phyloP scores from a whole-genome alignment of 2,888 invertebrate species.

The Patella depressa region DNA sequence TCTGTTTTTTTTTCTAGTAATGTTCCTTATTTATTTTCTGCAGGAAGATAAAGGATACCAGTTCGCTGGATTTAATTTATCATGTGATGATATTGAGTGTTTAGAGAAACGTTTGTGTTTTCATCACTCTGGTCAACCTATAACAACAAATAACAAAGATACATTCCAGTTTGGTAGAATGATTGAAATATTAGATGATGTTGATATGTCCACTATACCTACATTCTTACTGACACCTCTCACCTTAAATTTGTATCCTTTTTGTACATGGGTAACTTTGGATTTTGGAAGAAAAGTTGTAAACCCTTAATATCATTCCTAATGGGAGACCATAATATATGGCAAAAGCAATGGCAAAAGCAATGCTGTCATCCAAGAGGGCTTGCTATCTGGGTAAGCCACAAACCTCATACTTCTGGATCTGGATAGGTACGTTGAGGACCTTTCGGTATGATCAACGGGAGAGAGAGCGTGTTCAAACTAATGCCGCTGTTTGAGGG shows the following conservation, averaged over 20 bases:
- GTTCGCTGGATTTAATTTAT: slow-evolving; percentile 22
- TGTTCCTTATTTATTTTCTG: neutral
- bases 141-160: slow-evolving; percentile 1
- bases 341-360: no score
- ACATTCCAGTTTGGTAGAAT: slow-evolving; percentile 41
- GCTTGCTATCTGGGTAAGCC: no score
- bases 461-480: no score
- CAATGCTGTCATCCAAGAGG: no score
- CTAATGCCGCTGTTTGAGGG: no score
- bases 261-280: neutral
- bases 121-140: neutral
- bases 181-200: slow-evolving; percentile 55
- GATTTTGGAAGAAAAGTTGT: no score
- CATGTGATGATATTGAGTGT: slow-evolving; percentile 17
- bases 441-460: no score
- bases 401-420: no score
- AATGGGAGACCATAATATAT: no score
- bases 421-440: no score
- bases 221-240: slow-evolving; percentile 41
- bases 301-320: no score
- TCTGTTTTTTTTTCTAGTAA: no score
- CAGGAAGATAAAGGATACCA: slow-evolving; percentile 29
- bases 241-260: slow-evolving; percentile 53
- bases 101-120: slow-evolving; percentile 6
- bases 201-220: slow-evolving; percentile 45